These are phyloP conservation scores for Meriones unguiculatus DNA, from an alignment of 2,113 vertebrate genomes.

Conservation along the genomic window DNA sequence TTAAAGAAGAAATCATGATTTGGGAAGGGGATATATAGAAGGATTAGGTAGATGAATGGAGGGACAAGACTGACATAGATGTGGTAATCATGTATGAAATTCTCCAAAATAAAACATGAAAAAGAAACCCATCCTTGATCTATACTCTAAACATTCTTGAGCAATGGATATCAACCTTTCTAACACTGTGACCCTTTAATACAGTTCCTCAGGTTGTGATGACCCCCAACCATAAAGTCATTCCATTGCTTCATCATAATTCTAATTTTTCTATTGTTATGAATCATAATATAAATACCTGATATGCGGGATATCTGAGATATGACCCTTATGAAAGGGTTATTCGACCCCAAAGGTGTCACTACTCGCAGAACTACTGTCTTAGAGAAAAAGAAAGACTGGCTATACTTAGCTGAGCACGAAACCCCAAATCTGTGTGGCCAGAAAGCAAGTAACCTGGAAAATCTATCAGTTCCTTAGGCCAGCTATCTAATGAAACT, in stretches of 20 bases:
- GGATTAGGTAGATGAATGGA: background rate
- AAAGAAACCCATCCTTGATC: background rate
- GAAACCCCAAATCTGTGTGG: background rate
- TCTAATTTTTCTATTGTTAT: background rate
- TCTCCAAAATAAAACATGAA: background rate
- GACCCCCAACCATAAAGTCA: background rate
- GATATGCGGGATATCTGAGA: background rate
- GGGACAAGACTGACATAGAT: background rate
- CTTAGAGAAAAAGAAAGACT: background rate
- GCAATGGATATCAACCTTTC: background rate
- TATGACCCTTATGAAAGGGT: background rate
- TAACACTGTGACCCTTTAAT: background rate
- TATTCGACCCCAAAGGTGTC: background rate
- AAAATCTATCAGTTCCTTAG: background rate
- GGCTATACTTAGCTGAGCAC: background rate
- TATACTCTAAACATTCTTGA: background rate
- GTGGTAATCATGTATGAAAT: background rate
- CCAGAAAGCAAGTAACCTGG: background rate
- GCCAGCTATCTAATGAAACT: background rate
- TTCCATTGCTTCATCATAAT: background rate
- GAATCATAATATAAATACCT: background rate
- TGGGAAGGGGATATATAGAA: background rate
- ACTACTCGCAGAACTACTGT: background rate
- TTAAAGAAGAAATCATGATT: background rate
- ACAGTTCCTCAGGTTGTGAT: background rate